Evolutionary conservation across 2,113 vertebrate genomes (phyloP).

Genomic region (Monarcha castaneiventris): DNA sequence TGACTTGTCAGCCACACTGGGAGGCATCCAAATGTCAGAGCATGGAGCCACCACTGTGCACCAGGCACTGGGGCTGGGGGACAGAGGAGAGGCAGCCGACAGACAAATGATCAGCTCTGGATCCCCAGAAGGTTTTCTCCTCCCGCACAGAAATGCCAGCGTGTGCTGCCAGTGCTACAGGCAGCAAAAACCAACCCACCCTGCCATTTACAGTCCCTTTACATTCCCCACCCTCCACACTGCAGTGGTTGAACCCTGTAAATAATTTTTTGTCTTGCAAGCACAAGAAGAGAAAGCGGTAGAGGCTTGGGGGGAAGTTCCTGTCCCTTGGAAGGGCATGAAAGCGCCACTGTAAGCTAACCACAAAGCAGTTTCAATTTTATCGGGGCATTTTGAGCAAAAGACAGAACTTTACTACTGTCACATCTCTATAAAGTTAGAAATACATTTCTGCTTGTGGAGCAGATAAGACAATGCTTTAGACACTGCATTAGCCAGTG

Average conservation of each 20-base stretch:
- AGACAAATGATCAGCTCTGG: neutral
- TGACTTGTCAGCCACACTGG: accelerated
- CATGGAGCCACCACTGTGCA: neutral
- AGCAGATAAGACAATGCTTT: accelerated
- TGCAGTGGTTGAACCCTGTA: neutral
- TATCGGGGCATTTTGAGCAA: neutral
- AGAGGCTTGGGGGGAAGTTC: neutral
- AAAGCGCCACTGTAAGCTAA: accelerated
- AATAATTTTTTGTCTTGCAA: neutral
- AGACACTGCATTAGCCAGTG: accelerated
- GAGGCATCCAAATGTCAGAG: neutral
- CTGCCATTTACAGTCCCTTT: neutral
- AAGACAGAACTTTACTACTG: neutral
- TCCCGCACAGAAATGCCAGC: neutral
- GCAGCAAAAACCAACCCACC: accelerated
- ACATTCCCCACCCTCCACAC: neutral
- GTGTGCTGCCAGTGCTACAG: neutral
- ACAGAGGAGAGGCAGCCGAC: neutral
- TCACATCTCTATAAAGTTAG: too few species aligned
- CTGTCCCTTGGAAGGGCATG: neutral
- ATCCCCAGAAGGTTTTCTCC: neutral
- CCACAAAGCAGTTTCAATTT: neutral
- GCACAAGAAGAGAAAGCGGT: neutral
- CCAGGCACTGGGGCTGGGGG: too few species aligned
- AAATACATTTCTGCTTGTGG: neutral